Conservation (phyloP, 2,113 vertebrate species). For the Sialia sialis region DNA sequence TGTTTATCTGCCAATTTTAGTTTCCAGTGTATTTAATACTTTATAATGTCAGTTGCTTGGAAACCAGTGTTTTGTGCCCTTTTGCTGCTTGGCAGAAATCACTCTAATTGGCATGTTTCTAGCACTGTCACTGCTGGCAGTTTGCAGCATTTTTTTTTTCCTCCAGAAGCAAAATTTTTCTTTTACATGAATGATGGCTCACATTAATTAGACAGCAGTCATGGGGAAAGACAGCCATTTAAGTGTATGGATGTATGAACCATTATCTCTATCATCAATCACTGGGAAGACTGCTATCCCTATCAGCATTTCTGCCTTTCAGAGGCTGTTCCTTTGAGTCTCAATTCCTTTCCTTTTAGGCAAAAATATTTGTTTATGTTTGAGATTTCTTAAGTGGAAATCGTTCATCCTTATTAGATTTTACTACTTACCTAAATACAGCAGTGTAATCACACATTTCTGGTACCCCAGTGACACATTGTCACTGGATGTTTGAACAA, state of each 20-base stretch:
- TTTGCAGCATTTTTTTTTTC: not conserved
- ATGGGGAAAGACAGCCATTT: constrained; percentile 28
- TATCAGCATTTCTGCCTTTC: not conserved
- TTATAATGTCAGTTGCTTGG: constrained; percentile 76
- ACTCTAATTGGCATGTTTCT: constrained; percentile 67
- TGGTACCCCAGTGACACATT: not conserved
- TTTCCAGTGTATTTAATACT: constrained; percentile 37
- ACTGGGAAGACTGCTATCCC: not conserved
- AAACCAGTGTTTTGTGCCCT: constrained; percentile 71
- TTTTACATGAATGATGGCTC: constrained; percentile 46
- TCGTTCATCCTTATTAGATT: not conserved
- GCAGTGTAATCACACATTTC: not conserved
- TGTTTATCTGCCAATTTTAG: constrained; percentile 1
- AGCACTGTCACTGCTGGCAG: constrained; percentile 33
- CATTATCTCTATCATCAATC: constrained; percentile 43
- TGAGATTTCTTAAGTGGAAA: not conserved
- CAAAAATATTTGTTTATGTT: not conserved
- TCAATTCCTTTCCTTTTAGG: not conserved
- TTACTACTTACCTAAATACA: not conserved
- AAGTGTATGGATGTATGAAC: constrained; percentile 28
- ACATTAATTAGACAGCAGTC: constrained; percentile 61
- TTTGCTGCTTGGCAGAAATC: constrained; percentile 67
- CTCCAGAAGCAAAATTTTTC: constrained; percentile 41
- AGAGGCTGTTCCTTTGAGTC: not conserved
- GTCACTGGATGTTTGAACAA: not conserved